Evolutionary conservation across 2,888 invertebrate genomes (phyloP).

Genomic region (Oeneis ivallda): DNA sequence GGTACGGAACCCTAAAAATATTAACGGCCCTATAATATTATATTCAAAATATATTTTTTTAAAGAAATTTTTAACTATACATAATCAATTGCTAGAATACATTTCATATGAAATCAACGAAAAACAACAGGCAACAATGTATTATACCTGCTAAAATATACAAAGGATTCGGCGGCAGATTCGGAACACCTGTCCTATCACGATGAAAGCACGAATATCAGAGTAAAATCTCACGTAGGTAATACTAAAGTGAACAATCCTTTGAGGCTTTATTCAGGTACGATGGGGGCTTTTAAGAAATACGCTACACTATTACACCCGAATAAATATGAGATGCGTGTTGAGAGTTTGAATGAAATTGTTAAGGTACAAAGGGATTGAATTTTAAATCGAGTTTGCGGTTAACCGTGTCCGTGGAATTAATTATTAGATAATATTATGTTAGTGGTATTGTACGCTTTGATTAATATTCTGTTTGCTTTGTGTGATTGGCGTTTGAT

Average conservation of each 20-base stretch:
- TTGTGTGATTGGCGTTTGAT: conserved; percentile 18
- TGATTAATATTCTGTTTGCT: conserved; percentile 28
- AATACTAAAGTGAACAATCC: conserved; percentile 57
- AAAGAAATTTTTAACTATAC: no score
- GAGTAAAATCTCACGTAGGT: conserved; percentile 31
- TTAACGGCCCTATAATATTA: no score
- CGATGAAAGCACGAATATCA: conserved; percentile 20
- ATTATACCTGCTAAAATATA: neutral
- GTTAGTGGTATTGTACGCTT: conserved; percentile 24
- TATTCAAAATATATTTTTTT: no score
- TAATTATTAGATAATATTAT: conserved; percentile 25
- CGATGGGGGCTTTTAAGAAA: conserved; percentile 29
- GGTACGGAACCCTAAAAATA: no score
- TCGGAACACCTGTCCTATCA: conserved; percentile 24
- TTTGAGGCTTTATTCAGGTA: conserved; percentile 54
- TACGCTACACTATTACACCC: conserved; percentile 12
- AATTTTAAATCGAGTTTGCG: conserved; percentile 35
- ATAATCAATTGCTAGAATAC: no score
- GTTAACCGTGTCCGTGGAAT: conserved; percentile 22
- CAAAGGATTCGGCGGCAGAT: conserved; percentile 13
- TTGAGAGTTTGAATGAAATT: conserved; percentile 31
- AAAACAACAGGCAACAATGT: neutral
- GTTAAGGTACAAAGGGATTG: conserved; percentile 32
- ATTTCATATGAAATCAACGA: neutral
- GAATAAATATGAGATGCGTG: conserved; percentile 22